Evolutionary conservation across 2,888 invertebrate genomes (phyloP).

Genomic region (Drosophila diplacantha): DNA sequence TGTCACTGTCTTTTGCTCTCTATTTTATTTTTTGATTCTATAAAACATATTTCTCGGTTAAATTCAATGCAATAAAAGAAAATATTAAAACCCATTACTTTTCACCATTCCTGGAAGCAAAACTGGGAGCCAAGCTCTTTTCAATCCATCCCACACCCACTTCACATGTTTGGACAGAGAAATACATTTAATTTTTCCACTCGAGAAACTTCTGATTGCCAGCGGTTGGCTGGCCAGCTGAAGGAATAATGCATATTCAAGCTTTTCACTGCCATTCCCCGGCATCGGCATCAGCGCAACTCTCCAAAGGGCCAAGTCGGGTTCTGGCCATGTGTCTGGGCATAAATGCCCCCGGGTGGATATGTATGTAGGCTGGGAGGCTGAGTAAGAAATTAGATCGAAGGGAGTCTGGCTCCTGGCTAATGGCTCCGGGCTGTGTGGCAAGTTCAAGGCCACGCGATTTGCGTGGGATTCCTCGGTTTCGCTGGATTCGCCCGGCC

Average conservation of each 20-base stretch:
- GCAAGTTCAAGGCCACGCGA: constrained; percentile 52
- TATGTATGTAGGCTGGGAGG: constrained; percentile 13
- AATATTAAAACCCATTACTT: neutral
- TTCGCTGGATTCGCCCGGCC: constrained; percentile 6
- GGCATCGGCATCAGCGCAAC: neutral
- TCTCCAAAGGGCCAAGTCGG: constrained; percentile 27
- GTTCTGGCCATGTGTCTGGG: constrained; percentile 10
- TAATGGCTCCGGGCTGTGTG: constrained; percentile 21
- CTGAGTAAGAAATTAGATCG: constrained; percentile 25
- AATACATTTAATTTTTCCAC: constrained; percentile 38
- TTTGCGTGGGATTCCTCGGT: constrained; percentile 10
- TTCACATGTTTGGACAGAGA: constrained; percentile 11
- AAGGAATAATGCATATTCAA: constrained; percentile 39
- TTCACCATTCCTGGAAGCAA: constrained; percentile 3
- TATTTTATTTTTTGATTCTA: neutral
- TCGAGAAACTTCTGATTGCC: constrained; percentile 43
- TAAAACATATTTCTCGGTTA: neutral
- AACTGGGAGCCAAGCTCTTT: constrained; percentile 4
- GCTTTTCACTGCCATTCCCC: constrained; percentile 24
- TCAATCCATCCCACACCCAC: constrained; percentile 5
- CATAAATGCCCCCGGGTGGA: constrained; percentile 30
- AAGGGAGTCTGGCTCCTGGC: constrained; percentile 20
- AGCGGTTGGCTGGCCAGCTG: constrained; percentile 17
- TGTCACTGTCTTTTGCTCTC: neutral
- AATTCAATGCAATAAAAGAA: neutral